Evolutionary conservation across 2,888 invertebrate species (phyloP).

Genomic region (Phortica okadai): DNA sequence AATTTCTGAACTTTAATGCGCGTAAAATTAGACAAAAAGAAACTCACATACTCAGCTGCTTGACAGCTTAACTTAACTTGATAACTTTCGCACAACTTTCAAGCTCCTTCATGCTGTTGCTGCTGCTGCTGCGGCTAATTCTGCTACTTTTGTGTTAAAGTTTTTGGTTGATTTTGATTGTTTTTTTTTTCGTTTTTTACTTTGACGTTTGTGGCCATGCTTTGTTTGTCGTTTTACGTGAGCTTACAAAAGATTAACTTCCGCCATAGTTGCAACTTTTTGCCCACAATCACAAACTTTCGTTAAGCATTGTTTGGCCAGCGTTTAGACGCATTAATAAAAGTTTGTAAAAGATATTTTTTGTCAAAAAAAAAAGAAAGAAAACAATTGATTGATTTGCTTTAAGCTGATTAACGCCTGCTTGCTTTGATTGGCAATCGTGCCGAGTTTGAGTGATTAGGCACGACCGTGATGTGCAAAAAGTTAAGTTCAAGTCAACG

Average conservation of each 20-base stretch:
- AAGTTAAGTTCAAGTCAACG: not conserved
- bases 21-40: not conserved
- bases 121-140: not conserved
- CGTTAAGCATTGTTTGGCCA: not conserved
- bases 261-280: not conserved
- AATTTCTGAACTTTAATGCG: not conserved
- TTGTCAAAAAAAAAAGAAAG: not conserved
- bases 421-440: not conserved
- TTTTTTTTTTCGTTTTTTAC: not conserved
- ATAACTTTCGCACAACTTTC: not conserved
- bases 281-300: not conserved
- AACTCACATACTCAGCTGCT: not conserved
- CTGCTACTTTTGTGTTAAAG: not conserved
- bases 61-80: not conserved
- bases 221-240: not conserved
- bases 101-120: not conserved
- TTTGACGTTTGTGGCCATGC: not conserved
- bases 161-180: not conserved
- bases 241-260: constrained; percentile 15
- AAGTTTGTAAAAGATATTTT: not conserved
- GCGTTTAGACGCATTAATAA: not conserved
- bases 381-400: constrained; percentile 55
- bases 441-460: constrained; percentile 20
- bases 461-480: not conserved
- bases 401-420: constrained; percentile 53